These are phyloP conservation scores for Cyrtodaria siliqua DNA, from an alignment of 2,888 invertebrate species.

Conservation along the genomic window DNA sequence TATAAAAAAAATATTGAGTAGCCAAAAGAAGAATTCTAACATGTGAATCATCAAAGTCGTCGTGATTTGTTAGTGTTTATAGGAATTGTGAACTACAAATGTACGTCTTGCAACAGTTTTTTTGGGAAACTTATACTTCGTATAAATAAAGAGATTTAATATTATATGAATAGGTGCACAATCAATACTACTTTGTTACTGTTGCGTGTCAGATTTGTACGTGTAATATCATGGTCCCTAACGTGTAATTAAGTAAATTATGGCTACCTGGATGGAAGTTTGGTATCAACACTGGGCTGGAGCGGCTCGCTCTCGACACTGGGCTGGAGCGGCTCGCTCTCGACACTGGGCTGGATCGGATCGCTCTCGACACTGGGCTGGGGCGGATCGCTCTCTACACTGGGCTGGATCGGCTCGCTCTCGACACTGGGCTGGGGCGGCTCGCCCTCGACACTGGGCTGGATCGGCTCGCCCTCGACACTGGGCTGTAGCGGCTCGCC, in stretches of 20 bases:
- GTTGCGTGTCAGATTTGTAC: constrained; percentile 5
- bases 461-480: no score
- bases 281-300: constrained; percentile 16
- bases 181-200: background rate
- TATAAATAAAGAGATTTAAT: constrained; percentile 19
- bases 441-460: no score
- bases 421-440: no score
- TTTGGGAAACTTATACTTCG: constrained; percentile 4
- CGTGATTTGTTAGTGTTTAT: no score
- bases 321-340: no score
- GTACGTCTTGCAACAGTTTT: background rate
- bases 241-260: constrained; percentile 20
- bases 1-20: background rate
- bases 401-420: no score
- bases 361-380: no score
- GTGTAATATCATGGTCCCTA: constrained; percentile 20
- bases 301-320: no score
- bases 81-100: background rate
- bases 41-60: no score
- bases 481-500: no score
- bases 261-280: constrained; percentile 20
- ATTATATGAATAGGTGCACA: constrained; percentile 7
- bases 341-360: no score
- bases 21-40: background rate
- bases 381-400: no score